Base-by-base conservation (phyloP, 2,888 invertebrate species). In the Dinocampus coccinellae region DNA sequence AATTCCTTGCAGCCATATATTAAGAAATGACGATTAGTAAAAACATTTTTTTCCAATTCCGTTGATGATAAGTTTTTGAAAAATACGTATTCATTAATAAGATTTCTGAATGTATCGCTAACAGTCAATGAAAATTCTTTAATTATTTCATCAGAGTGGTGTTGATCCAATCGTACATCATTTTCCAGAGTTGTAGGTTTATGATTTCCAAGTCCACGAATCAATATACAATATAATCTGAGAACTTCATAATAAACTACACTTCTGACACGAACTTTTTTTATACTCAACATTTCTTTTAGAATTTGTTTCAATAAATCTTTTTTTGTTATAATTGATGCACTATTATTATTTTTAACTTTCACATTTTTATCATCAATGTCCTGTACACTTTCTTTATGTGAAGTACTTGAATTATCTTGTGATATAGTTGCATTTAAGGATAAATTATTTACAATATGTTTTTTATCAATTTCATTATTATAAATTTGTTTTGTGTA, bases 191-290 rank as follows among this genome's bases (percentile, higher is more conserved):
- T 34, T 24, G 13, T 39, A 11, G 33, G 22, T 10, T 34, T 26
- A 9, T 42, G 36, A 29, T 68, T 64, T n/a, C 55, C 47, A 20
- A 47, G 9, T 20, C 60, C 69, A 60, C 63, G 58, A 63, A 39
- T 16, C 62, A 73, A 62, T 63, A 64, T 69, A 55, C 68, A 71
- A 57, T 73, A 73, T 13, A 73, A 22, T 22, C 70, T 61, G 24
- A 71, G 55, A 24, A 71, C 58, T 63, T 73, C 73, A 58, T 71
- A 71, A 34, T 64, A 71, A n/a, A 73, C 62, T n/a, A 68, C 22
- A 20, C 26, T 62, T 34, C 62, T 62, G 3, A 71, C 68, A 16
- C 68, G 67, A 53, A 73, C 68, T 57, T 71, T 68, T 29, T 67
- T 63, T 24, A 73, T 63, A 29, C 47, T 68, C 24, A 73, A 34